Evolutionary conservation across 2,797 vertebrate species (phyloP).

Genomic region (Anguilla megastoma): DNA sequence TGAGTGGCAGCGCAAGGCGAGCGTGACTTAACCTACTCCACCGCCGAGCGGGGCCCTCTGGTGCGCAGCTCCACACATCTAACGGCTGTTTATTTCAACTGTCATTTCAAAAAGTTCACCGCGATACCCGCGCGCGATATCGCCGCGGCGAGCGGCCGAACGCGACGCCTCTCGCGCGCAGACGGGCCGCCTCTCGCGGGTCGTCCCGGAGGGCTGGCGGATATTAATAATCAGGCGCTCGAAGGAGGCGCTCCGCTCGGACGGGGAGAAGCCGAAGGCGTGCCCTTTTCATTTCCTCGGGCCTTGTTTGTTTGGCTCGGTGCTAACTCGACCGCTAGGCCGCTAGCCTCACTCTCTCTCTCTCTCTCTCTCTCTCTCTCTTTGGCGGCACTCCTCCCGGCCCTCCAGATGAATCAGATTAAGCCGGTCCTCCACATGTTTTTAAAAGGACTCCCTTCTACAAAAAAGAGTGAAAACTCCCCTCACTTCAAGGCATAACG

Average conservation of each 20-base stretch:
- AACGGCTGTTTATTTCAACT: background rate
- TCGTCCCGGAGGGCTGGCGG: background rate
- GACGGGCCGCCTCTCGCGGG: background rate
- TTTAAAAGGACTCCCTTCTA: constrained; percentile 67
- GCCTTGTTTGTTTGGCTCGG: constrained; percentile 62
- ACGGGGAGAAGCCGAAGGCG: constrained; percentile 19
- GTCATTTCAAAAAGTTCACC: background rate
- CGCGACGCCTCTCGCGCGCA: background rate
- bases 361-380: constrained; percentile 72
- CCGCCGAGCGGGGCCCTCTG: background rate
- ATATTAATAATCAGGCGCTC: constrained; percentile 12
- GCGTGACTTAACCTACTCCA: background rate
- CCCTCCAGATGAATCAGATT: constrained; percentile 71
- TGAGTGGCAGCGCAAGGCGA: constrained; percentile 2
- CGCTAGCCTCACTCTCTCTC: constrained; percentile 64
- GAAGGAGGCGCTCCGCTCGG: background rate
- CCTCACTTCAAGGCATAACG: constrained; percentile 84
- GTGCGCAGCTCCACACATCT: background rate
- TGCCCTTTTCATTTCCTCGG: constrained; percentile 66
- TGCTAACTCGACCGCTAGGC: constrained; percentile 70
- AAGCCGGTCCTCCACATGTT: constrained; percentile 66
- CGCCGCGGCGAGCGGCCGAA: background rate
- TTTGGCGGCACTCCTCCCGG: constrained; percentile 62
- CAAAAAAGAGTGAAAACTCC: constrained; percentile 81
- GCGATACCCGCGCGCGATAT: background rate